Evolutionary conservation across 2,888 invertebrate genomes (phyloP), one percentile per base, ranked within the genome.

Genomic region (Eudasyphora cyanicolor): DNA sequence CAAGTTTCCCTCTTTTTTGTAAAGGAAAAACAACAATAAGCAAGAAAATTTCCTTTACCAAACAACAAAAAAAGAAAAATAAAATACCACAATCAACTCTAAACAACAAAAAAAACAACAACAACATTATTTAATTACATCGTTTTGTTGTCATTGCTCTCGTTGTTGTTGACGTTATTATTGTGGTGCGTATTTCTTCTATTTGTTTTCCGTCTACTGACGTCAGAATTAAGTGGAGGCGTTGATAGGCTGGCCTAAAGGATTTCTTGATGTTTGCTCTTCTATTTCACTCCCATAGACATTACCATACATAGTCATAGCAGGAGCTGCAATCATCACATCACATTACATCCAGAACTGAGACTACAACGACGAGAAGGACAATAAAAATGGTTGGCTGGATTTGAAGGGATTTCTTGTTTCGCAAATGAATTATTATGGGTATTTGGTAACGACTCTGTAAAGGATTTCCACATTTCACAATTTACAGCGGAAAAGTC

Each of bases 391-490:
- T 27, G 64, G 35, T 10, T 19, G 21, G 38, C 38, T 21, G 35
- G 35, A 35, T 64, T 64, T 35, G 12, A 64, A 19, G 64, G 64
- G 64, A 64, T 64, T 64, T 64, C 64, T 64, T 38, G 62, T 35
- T 62, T n/a, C n/a, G 35, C 32, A 62, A 62, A 62, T 62, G 64
- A 64, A 64, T 35, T 35, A 64, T 64, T 64, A 64, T 38, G 38
- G 64, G 64, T n/a, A 38, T 38, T 64, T n/a, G n/a, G 12, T 35
- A n/a, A 32, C 21, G 38, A 64, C 35, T 64, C 19, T 35, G 5
- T 19, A 8, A 32, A 35, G 38, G 38, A 64, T 17, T 57, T 57
- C 14, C n/a, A 27, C 10, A 14, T 27, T 57, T 54, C 12, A 38
- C n/a, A 12, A 21, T 21, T 51, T 21, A 51, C 7, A 51, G 51